Percentiles rank a stretch among this genome's conserved stretches.
phyloP scores from a whole-genome alignment of 2,888 invertebrate species.

The Diarsia mendica region DNA sequence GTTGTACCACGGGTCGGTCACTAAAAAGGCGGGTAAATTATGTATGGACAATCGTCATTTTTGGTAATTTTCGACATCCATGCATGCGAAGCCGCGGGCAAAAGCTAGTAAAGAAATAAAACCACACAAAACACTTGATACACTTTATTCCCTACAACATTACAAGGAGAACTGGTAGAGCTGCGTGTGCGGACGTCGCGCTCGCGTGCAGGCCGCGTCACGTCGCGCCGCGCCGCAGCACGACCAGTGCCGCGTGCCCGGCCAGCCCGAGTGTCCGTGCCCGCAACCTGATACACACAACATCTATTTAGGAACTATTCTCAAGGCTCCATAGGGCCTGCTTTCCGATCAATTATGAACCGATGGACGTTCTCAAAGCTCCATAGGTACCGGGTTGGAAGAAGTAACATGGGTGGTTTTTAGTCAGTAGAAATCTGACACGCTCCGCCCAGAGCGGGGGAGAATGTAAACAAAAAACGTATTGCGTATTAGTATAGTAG shows the following conservation, averaged over 20 bases:
- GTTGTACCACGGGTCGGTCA: no score
- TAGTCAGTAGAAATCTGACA: no score
- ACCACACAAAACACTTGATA: slow-evolving; percentile 6
- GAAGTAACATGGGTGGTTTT: no score
- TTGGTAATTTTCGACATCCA: no score
- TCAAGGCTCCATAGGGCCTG: background rate
- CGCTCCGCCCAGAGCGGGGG: no score
- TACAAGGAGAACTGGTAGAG: slow-evolving; percentile 90
- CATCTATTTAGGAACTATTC: background rate
- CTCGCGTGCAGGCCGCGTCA: slow-evolving; percentile 90
- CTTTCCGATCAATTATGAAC: background rate
- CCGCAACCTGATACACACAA: slow-evolving; percentile 91
- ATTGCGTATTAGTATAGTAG: no score
- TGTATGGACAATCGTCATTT: no score
- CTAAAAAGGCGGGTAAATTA: no score
- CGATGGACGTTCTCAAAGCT: no score
- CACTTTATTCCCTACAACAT: slow-evolving; percentile 1
- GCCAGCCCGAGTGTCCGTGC: slow-evolving; percentile 95
- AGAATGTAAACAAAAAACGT: no score
- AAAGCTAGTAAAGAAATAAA: slow-evolving; percentile 2
- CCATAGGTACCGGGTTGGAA: no score
- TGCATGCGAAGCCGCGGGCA: no score
- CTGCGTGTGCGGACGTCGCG: slow-evolving; percentile 58
- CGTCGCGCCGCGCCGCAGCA: slow-evolving; percentile 93
- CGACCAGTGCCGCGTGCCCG: slow-evolving; percentile 95